These are phyloP conservation scores for Rhodophaea formosa DNA, from an alignment of 2,888 invertebrate species.

Conservation along the genomic window DNA sequence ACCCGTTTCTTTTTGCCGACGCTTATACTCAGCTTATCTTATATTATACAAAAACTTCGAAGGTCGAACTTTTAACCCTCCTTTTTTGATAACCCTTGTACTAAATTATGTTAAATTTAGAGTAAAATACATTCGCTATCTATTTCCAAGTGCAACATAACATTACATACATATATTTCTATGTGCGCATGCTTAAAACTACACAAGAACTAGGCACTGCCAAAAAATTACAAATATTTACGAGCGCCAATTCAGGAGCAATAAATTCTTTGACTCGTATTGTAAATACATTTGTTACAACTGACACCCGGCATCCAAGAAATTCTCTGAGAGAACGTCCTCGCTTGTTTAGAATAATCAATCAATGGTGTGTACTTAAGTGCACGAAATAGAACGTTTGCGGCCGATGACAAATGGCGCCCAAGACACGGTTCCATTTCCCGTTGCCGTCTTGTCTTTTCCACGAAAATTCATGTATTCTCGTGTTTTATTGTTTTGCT, in stretches of 20 bases:
- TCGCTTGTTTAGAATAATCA: constrained; percentile 16
- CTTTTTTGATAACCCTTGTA: no score
- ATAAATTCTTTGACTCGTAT: neutral
- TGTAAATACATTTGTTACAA: constrained; percentile 11
- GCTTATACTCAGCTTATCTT: no score
- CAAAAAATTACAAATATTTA: neutral
- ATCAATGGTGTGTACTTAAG: constrained; percentile 17
- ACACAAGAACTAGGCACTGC: neutral
- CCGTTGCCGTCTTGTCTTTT: constrained; percentile 21
- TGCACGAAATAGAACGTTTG: constrained; percentile 14
- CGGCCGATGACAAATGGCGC: constrained; percentile 27
- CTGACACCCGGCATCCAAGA: constrained; percentile 7
- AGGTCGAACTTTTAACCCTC: no score
- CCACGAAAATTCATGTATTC: constrained; percentile 21
- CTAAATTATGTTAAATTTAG: no score
- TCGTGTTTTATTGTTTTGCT: constrained; percentile 22
- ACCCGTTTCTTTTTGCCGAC: no score
- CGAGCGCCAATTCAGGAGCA: neutral
- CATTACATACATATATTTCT: no score
- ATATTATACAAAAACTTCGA: no score
- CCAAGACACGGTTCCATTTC: constrained; percentile 19
- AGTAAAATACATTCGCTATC: no score
- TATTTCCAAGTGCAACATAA: no score
- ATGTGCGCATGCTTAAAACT: neutral
- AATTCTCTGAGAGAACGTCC: constrained; percentile 7